Base-by-base conservation (phyloP, 2,888 invertebrate genomes). In the Phragmatobia fuliginosa region DNA sequence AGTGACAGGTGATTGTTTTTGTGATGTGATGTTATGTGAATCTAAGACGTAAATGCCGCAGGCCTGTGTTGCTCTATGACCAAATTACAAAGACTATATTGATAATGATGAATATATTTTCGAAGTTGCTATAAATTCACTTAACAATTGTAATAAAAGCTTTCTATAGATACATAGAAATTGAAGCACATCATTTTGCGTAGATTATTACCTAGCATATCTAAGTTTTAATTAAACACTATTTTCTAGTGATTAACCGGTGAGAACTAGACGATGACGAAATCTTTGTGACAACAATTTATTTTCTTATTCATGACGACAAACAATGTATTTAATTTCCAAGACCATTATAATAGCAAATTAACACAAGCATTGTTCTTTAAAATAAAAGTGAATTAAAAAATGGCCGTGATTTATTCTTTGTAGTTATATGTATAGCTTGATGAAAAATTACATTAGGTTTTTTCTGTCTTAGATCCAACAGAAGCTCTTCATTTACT, bases 291-390 rank as follows among this genome's bases (percentile, higher is more conserved):
- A 62, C 56, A 65, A 70, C 59, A 66, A 69, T 61, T 60, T 33
- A 52, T 65, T 66, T 70, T 45, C 61, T 65, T 66, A 66, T 62
- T 70, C 70, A 62, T 33, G 28, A 2, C 62, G 25, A 38, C 52
- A 38, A 61, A 69, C 66, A 66, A 66, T 70, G 52, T 52, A 56
- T 62, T 70, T 61, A 62, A 45, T 66, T 65, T 61, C 45, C 16
- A 41, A 61, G 49, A 60, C 64, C 49, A 33, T 65, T 68, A 41
- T 68, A n/a, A 64, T 32, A 16, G 16, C 16, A 28, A 56, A 28
- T 56, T 28, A 56, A 56, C 56, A 56, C 28, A 56, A 56, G 28
- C 56, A 56, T 56, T 56, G 56, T 56, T 56, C 56, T 56, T 56
- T 25, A 16, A 56, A 56, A 56, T 56, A 56, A 56, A 56, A 56